Evolutionary conservation across 1,140 invertebrate species (phyloP).

Genomic region (Drosophila repletoides): DNA sequence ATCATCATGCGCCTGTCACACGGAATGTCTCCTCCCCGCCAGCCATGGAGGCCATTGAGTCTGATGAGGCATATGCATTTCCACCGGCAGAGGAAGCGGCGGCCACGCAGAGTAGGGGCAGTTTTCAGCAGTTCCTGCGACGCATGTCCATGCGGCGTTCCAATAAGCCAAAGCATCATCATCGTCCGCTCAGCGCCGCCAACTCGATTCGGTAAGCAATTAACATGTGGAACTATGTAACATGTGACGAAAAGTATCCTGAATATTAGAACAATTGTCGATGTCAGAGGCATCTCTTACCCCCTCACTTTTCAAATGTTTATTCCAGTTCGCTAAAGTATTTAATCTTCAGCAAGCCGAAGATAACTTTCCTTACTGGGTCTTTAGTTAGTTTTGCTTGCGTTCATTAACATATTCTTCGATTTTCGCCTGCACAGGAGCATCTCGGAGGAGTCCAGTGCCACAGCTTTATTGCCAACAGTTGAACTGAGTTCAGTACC

Average conservation of each 20-base stretch:
- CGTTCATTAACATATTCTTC: no score
- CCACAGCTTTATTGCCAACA: constrained; percentile 49
- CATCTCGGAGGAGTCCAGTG: constrained; percentile 70
- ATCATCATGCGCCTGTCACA: constrained; percentile 58
- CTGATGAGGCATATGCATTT: neutral
- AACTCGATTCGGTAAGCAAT: constrained; percentile 73
- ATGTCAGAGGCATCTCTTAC: no score
- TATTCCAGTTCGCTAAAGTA: no score
- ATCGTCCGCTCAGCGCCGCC: constrained; percentile 63
- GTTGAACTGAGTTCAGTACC: constrained; percentile 49
- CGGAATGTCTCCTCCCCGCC: constrained; percentile 74
- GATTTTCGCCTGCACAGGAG: no score
- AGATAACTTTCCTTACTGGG: neutral
- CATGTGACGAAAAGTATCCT: no score
- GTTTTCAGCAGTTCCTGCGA: constrained; percentile 78
- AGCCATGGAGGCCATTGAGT: constrained; percentile 49
- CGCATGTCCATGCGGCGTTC: constrained; percentile 80
- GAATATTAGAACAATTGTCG: no score
- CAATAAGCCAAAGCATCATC: constrained; percentile 64
- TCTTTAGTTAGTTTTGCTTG: neutral
- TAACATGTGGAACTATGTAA: no score
- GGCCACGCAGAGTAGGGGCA: constrained; percentile 36
- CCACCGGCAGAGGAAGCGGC: neutral
- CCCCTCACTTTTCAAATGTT: no score
- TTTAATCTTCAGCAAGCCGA: no score